phyloP scores from a whole-genome alignment of 2,797 vertebrate genomes.

The Typhlichthys eigenmanni region DNA sequence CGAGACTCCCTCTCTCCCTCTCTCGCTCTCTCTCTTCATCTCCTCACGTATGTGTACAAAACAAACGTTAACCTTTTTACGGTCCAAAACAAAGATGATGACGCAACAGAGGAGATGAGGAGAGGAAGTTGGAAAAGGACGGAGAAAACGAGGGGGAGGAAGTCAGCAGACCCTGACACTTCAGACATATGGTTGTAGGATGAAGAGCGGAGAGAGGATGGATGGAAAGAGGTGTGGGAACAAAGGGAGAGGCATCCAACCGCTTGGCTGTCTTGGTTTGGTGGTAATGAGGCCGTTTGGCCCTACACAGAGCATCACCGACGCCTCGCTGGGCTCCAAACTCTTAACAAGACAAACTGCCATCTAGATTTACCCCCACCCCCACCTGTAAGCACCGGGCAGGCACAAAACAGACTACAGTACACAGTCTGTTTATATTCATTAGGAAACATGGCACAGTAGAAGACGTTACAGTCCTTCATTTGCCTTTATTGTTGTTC shows the following conservation, averaged over 20 bases:
- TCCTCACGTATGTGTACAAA: too few species aligned
- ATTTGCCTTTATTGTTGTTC: conserved; percentile 68
- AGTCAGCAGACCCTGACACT: conserved; percentile 57
- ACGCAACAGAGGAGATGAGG: conserved; percentile 1
- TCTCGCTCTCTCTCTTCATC: too few species aligned
- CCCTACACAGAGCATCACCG: conserved; percentile 62
- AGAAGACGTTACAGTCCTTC: conserved; percentile 63
- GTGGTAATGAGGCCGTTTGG: conserved; percentile 71
- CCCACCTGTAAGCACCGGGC: conserved; percentile 41
- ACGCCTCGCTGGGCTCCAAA: conserved; percentile 69
- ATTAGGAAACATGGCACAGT: conserved; percentile 66
- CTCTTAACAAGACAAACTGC: conserved; percentile 69
- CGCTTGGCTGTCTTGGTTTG: conserved; percentile 66
- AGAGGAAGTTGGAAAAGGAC: conserved; percentile 1
- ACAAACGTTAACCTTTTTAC: too few species aligned
- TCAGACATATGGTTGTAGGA: conserved; percentile 59
- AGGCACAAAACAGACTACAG: conserved; percentile 50
- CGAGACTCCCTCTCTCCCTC: too few species aligned
- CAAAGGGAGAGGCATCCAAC: conserved; percentile 62
- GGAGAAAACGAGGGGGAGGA: conserved; percentile 10
- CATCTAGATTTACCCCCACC: conserved; percentile 74
- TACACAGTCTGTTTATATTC: conserved; percentile 65
- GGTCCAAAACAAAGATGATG: background rate
- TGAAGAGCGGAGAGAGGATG: conserved; percentile 49
- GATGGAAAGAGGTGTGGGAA: conserved; percentile 43